phyloP scores from a whole-genome alignment of 1,140 invertebrate genomes.

The Aphelinus atriplicis region DNA sequence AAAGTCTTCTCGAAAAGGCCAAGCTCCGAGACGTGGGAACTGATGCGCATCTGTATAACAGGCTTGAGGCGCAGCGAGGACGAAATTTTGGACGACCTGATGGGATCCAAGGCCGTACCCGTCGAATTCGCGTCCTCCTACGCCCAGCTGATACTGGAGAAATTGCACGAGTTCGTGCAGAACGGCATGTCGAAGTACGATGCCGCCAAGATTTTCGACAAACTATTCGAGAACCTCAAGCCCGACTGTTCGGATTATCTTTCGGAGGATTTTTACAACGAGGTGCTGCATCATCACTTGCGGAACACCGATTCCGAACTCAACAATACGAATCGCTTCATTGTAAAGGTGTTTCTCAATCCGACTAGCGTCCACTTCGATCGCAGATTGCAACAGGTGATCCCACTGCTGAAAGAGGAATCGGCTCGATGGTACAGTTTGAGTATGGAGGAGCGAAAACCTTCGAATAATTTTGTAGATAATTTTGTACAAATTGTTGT shows the following conservation, averaged over 20 bases:
- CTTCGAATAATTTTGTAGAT: constrained; percentile 19
- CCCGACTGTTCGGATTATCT: constrained; percentile 26
- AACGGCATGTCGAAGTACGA: constrained; percentile 20
- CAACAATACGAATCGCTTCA: not conserved
- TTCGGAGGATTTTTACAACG: constrained; percentile 33
- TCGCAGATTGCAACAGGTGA: constrained; percentile 1
- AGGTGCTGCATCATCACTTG: constrained; percentile 39
- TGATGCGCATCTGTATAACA: constrained; percentile 41
- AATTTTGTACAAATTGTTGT: not conserved
- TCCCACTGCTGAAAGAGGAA: not conserved
- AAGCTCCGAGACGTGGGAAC: constrained; percentile 34
- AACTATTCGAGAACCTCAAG: constrained; percentile 28
- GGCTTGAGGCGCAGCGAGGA: constrained; percentile 42
- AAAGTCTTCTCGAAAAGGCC: constrained; percentile 44
- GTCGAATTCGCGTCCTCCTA: constrained; percentile 46
- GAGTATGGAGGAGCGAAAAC: constrained; percentile 20
- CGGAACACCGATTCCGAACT: not conserved
- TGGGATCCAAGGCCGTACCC: constrained; percentile 29
- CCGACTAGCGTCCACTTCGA: constrained; percentile 26
- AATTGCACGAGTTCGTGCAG: constrained; percentile 25
- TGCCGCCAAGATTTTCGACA: constrained; percentile 8
- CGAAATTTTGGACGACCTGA: constrained; percentile 22
- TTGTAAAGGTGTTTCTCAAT: constrained; percentile 30
- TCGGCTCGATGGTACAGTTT: constrained; percentile 24
- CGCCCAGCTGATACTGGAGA: constrained; percentile 18